Evolutionary conservation across 2,888 invertebrate species (phyloP).

Genomic region (Augiades crinisus): DNA sequence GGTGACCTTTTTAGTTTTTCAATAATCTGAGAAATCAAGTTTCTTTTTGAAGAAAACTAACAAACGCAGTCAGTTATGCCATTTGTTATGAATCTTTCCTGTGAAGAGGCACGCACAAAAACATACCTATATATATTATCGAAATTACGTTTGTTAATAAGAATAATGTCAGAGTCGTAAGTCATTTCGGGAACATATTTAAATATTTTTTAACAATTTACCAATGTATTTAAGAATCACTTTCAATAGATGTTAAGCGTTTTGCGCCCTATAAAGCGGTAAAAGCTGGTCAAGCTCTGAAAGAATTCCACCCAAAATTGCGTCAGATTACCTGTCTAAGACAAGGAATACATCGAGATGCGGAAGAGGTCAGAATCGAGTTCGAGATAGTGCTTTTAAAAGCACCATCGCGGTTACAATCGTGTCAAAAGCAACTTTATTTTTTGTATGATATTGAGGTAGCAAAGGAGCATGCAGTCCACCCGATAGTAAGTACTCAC

Average conservation of each 20-base stretch:
- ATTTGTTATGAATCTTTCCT: slow-evolving; percentile 27
- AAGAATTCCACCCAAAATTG: too few relatives aligned
- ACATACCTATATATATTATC: slow-evolving; percentile 17
- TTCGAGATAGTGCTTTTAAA: too few relatives aligned
- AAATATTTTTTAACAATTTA: slow-evolving; percentile 21
- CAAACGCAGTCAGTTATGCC: slow-evolving; percentile 18
- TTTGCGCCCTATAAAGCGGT: too few relatives aligned
- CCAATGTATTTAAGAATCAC: slow-evolving; percentile 17
- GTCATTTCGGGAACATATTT: slow-evolving; percentile 25
- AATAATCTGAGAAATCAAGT: not conserved
- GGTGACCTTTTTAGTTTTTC: slow-evolving; percentile 6
- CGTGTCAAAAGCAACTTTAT: too few relatives aligned
- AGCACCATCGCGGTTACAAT: too few relatives aligned
- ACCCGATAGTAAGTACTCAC: too few relatives aligned
- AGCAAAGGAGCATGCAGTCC: too few relatives aligned
- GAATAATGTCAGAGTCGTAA: slow-evolving; percentile 17
- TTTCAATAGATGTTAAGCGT: slow-evolving; percentile 16
- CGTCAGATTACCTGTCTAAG: too few relatives aligned
- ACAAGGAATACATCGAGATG: too few relatives aligned
- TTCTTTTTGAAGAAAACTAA: slow-evolving; percentile 12
- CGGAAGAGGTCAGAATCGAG: too few relatives aligned
- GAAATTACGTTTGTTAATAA: slow-evolving; percentile 27
- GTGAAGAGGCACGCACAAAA: slow-evolving; percentile 28
- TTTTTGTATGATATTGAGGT: too few relatives aligned
- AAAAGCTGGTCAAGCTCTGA: too few relatives aligned